Conservation (phyloP, 2,113 vertebrate species). For the Coregonus clupeaformis region DNA sequence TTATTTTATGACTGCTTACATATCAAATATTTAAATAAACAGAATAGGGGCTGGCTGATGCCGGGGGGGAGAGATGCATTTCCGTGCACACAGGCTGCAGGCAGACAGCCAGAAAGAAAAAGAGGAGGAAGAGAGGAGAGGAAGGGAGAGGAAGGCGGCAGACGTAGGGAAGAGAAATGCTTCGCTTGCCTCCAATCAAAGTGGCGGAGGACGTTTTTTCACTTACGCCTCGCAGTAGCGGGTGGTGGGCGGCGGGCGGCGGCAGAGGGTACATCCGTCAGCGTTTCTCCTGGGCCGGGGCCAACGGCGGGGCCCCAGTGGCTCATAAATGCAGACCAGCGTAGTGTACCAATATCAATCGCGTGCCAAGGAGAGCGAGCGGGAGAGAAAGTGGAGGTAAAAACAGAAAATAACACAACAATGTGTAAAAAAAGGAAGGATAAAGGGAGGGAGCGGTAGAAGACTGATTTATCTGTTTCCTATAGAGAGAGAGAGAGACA, state of each 20-base stretch:
- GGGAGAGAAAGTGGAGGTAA: slow-evolving; percentile 34
- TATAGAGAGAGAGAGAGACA: slow-evolving; percentile 20
- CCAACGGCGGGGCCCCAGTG: slow-evolving; percentile 61
- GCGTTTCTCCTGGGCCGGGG: slow-evolving; percentile 52
- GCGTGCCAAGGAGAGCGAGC: slow-evolving; percentile 45
- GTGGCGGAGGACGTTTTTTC: slow-evolving; percentile 49
- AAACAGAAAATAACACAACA: slow-evolving; percentile 40
- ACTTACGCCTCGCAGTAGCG: slow-evolving; percentile 55
- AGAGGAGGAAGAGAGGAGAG: slow-evolving; percentile 40
- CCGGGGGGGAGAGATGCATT: slow-evolving; percentile 64
- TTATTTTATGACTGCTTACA: slow-evolving; percentile 78
- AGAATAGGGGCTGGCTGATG: slow-evolving; percentile 41
- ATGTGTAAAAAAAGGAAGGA: slow-evolving; percentile 21
- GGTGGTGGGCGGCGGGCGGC: slow-evolving; percentile 30
- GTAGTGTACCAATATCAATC: slow-evolving; percentile 51
- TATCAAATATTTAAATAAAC: slow-evolving; percentile 82
- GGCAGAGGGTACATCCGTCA: slow-evolving; percentile 66
- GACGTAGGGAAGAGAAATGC: slow-evolving; percentile 52
- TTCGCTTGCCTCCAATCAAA: slow-evolving; percentile 69
- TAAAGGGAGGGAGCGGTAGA: slow-evolving; percentile 36
- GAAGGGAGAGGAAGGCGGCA: slow-evolving; percentile 13
- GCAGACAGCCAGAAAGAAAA: slow-evolving; percentile 16
- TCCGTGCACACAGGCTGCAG: slow-evolving; percentile 38
- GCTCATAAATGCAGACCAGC: slow-evolving; percentile 58
- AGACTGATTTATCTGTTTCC: slow-evolving; percentile 56